A percentile compares a stretch with the other conserved stretches of the same genome.
phyloP scores from a whole-genome alignment of 64 coral and sea anemone genomes.

The Exaiptasia diaphana region DNA sequence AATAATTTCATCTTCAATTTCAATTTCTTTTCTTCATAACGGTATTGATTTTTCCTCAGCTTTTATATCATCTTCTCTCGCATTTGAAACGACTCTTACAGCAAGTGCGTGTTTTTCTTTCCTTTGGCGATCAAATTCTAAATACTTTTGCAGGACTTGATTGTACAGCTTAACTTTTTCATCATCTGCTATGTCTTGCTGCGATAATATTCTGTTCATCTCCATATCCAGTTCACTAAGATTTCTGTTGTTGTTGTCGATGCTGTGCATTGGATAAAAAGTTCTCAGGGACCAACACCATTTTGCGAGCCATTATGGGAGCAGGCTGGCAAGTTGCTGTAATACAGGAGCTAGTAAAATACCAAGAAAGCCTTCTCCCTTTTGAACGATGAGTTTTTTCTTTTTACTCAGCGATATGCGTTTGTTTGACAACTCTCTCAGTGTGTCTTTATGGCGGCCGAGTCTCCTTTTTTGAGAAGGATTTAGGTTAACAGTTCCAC shows the following conservation, averaged over 20 bases:
- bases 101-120: background rate
- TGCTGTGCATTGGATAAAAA: slow-evolving; percentile 20
- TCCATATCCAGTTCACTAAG: background rate
- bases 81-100: slow-evolving; percentile 14
- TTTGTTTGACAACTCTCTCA: too few species aligned
- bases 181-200: background rate
- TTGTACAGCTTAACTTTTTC: slow-evolving; percentile 2
- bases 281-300: slow-evolving; percentile 25
- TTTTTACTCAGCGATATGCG: too few species aligned
- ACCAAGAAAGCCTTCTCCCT: too few species aligned
- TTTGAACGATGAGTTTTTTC: too few species aligned
- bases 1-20: background rate
- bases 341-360: slow-evolving; percentile 2
- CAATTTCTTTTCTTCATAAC: background rate
- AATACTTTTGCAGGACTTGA: slow-evolving; percentile 18
- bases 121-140: slow-evolving; percentile 4
- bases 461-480: too few species aligned
- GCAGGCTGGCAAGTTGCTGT: background rate
- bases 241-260: background rate
- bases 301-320: slow-evolving; percentile 14
- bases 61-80: too few species aligned
- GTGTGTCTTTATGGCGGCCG: too few species aligned
- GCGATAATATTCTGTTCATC: slow-evolving; percentile 2
- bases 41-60: background rate
- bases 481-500: too few species aligned